Conservation (phyloP, 2,797 vertebrate genomes). For the Anabacerthia variegaticeps region DNA sequence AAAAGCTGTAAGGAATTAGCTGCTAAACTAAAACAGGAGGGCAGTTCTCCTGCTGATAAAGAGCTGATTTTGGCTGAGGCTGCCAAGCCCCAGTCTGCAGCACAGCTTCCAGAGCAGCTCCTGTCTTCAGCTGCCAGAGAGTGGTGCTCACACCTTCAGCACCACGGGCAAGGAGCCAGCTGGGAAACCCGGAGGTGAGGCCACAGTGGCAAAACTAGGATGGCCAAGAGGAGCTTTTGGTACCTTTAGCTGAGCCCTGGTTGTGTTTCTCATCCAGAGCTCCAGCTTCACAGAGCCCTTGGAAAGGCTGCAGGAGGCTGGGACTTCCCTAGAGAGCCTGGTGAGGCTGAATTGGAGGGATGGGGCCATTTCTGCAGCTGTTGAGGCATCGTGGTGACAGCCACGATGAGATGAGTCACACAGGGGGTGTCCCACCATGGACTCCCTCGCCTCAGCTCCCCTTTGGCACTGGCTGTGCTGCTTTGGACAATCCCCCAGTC, state of each 20-base stretch:
- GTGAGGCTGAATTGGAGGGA: background rate
- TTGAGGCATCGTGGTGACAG: background rate
- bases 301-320: background rate
- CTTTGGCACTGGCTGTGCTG: background rate
- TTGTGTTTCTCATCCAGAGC: background rate
- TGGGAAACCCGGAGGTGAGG: background rate
- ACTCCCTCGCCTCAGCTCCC: background rate
- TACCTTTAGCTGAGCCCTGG: background rate
- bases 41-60: constrained; percentile 55
- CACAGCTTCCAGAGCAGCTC: background rate
- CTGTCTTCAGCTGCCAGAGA: background rate
- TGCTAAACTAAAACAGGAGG: constrained; percentile 64
- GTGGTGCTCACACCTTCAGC: background rate
- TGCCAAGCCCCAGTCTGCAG: background rate
- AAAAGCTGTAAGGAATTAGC: constrained; percentile 71
- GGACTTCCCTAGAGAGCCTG: background rate
- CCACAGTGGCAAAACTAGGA: background rate
- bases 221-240: background rate
- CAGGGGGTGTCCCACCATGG: background rate
- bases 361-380: background rate
- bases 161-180: rapidly evolving
- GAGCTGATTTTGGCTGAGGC: background rate
- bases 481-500: background rate
- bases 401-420: background rate
- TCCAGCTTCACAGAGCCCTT: background rate